Evolutionary conservation across 1,140 invertebrate species (phyloP), one percentile per base, ranked within the genome.

Genomic region (Protaetia brevitarsis): DNA sequence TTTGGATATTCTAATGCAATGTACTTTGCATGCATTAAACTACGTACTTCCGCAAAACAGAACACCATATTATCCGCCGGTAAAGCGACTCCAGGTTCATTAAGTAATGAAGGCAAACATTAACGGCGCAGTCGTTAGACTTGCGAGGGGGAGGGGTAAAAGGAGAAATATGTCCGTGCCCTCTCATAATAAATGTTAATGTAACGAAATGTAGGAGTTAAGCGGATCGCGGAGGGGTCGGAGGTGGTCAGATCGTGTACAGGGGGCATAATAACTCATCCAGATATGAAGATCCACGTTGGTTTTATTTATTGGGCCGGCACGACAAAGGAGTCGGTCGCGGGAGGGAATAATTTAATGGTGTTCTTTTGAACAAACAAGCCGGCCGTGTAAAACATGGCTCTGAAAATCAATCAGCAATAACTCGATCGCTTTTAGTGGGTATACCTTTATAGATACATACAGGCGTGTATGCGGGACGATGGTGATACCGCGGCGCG

Each of bases 321-420:
- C 31, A 37, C 31, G 66, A 66, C 66, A 70, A 68, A 70, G 66
- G 67, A 65, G 68, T 61, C 65, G 27, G 26, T 31, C 26, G 57
- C 66, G 66, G 72, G 69, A 69, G 71, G 71, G 62, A 68, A 69
- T 75, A 73, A 75, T 73, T 75, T 75, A 75, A 69, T 73, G 72
- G 63, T 66, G 67, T 62, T 68, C 63, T 56, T 51, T 66, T 57
- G 66, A 41, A 61, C 66, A 71, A 71, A 73, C 66, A 65, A 26
- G 66, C 73, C 73, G 73, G 57, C 67, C 11, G 70, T 72, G 73
- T 73, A 72, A 72, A 67, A 72, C 72, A 73, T 61, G 68, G 67
- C 67, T 64, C 56, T 63, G 64, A 72, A 73, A 74, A 74, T 75
- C 72, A 73, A 75, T 75, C 73, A 72, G 72, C 70, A 73, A 74